phyloP scores from a whole-genome alignment of 2,113 vertebrate species.

The Apus apus region DNA sequence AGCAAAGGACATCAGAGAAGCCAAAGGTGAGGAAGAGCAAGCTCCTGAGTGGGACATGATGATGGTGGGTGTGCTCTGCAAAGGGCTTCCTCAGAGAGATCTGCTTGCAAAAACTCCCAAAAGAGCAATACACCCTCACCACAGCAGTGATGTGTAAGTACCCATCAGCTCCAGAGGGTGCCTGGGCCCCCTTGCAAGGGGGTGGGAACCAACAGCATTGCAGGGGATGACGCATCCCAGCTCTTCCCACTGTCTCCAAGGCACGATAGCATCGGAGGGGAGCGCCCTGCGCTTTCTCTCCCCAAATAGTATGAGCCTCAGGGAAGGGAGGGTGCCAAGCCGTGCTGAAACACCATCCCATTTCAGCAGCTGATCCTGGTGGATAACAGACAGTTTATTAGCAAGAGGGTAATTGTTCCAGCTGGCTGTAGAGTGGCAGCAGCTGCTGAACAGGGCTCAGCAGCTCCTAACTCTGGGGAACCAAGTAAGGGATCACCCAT shows the following conservation, averaged over 20 bases:
- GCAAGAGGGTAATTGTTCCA: background rate
- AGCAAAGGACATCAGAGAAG: background rate
- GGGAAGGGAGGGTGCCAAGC: background rate
- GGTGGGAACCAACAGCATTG: background rate
- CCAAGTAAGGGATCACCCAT: background rate
- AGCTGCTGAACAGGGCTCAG: background rate
- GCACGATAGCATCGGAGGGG: background rate
- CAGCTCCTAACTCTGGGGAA: background rate
- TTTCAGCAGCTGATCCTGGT: background rate
- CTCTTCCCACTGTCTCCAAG: background rate
- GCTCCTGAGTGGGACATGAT: background rate
- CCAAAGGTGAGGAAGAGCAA: background rate
- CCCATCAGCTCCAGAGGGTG: background rate
- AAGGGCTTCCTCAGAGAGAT: background rate
- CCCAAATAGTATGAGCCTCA: background rate
- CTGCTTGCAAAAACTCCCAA: background rate
- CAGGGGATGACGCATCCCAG: background rate
- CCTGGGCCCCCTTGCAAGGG: background rate
- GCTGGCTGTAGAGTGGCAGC: background rate
- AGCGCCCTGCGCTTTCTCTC: background rate
- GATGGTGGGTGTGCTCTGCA: background rate
- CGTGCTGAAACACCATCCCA: background rate
- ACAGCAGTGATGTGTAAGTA: background rate
- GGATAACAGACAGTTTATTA: slow-evolving; percentile 3
- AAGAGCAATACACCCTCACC: background rate